Evolutionary conservation across 2,888 invertebrate species (phyloP), one percentile per base, ranked within the genome.

Genomic region (Euplexia lucipara): DNA sequence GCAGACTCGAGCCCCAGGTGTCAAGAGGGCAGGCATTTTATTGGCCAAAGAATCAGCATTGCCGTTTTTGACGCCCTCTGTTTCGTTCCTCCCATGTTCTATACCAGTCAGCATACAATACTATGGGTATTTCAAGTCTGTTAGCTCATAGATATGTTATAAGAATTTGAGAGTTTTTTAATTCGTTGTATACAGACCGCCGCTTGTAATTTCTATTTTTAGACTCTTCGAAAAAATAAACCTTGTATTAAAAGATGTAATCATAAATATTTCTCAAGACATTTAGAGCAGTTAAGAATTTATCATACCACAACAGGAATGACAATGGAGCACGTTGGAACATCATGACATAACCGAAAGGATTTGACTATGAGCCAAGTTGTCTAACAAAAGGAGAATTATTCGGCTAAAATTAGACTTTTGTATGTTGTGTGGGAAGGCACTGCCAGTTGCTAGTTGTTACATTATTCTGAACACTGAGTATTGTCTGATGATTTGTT

Each of bases 361-460:
- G 68, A 74, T 75, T 75, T 70, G 70, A 75, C 56, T 20, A 14
- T 39, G 59, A 45, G 75, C 70, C 75, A 74, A 64, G 32, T 64
- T 57, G 57, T 70, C 48, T 64, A 60, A 70, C 70, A 57, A 75
- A 75, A 52, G 51, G 54, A 53, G 59, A 75, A 75, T 57, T 49
- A 65, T 64, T 57, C 20, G n/a, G 51, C 64, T 64, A 75, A 59
- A 63, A 61, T 73, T 73, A 68, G 74, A 73, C 42, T 52, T 53
- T 22, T 10, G 59, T 39, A n/a, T 58, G 49, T 44, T 39, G 20
- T 56, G 42, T 35, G 49, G 22, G 54, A 35, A 37, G 45, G 48
- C n/a, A 70, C 37, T 49, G 20, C 2, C 39, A 47, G 39, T 51
- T 26, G 51, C 12, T 70, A 47, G 39, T 51, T 26, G 51, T 9